phyloP scores from a whole-genome alignment of 2,888 invertebrate genomes.

The Philonicus albiceps region DNA sequence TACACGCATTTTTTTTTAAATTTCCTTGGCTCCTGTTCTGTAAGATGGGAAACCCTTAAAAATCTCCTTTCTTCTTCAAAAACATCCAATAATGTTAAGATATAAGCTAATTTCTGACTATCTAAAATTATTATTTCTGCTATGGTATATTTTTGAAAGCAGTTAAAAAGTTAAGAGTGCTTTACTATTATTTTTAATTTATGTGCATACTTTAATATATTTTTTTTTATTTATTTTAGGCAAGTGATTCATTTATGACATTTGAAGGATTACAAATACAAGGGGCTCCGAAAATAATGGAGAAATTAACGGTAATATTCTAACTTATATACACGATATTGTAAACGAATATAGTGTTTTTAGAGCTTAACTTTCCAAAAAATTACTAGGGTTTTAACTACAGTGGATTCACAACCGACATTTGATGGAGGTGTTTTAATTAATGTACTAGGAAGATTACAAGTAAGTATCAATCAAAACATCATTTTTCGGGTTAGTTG shows the following conservation, averaged over 20 bases:
- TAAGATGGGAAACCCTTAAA: too few relatives aligned
- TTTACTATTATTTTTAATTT: not conserved
- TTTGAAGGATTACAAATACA: constrained; percentile 94
- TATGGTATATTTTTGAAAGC: not conserved
- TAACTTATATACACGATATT: not conserved
- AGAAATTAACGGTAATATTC: constrained; percentile 86
- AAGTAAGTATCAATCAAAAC: constrained; percentile 72
- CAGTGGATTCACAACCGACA: constrained; percentile 97
- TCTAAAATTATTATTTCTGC: not conserved
- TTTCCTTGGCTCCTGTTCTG: too few relatives aligned
- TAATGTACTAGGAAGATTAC: constrained; percentile 93
- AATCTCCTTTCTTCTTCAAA: too few relatives aligned
- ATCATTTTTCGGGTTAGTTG: not conserved
- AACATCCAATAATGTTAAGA: too few relatives aligned
- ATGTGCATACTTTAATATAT: not conserved
- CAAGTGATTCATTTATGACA: constrained; percentile 92
- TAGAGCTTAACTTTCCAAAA: constrained; percentile 92
- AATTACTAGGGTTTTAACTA: constrained; percentile 90
- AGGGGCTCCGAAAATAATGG: constrained; percentile 93
- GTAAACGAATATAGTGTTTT: constrained; percentile 57
- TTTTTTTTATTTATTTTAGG: constrained; percentile 66
- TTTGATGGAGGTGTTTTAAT: constrained; percentile 96
- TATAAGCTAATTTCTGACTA: too few relatives aligned
- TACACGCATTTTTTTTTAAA: too few relatives aligned
- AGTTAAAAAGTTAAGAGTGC: not conserved